A percentile compares a stretch with the other conserved stretches of the same genome.
phyloP scores from a whole-genome alignment of 2,888 invertebrate species.

The Chaetogeoica ovagalla region DNA sequence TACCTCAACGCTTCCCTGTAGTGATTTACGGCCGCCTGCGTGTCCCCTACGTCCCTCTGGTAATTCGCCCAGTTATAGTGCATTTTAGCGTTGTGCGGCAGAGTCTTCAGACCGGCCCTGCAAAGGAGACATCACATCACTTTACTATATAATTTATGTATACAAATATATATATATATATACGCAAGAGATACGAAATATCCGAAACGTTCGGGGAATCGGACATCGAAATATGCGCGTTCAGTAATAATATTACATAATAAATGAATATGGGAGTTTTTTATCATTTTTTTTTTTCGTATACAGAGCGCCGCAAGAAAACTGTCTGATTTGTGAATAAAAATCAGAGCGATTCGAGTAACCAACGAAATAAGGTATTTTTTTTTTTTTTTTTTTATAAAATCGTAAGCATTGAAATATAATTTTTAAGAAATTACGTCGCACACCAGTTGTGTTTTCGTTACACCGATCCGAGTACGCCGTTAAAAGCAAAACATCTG shows the following conservation, averaged over 20 bases:
- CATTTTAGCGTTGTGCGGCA: conserved; percentile 86
- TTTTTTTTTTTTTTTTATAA: no score
- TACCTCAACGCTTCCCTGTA: conserved; percentile 71
- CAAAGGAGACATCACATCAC: conserved; percentile 42
- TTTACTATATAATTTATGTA: not conserved
- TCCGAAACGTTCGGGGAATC: conserved; percentile 9
- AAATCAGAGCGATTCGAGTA: no score
- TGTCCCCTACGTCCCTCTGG: conserved; percentile 77
- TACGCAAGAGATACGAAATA: not conserved
- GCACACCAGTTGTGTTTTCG: no score
- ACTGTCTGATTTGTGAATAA: no score
- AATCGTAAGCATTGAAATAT: no score
- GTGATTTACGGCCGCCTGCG: conserved; percentile 75
- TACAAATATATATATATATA: not conserved
- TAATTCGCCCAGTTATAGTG: conserved; percentile 90
- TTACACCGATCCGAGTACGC: no score
- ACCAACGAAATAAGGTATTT: not conserved
- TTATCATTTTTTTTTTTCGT: no score
- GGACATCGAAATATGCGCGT: no score
- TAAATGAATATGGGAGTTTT: no score
- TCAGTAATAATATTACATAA: not conserved
- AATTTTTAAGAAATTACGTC: no score
- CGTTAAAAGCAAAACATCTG: no score
- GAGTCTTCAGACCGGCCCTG: conserved; percentile 77
- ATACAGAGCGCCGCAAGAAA: no score